phyloP scores from a whole-genome alignment of 53 echinoderm and acorn worm species.

The Stichopus horrens region DNA sequence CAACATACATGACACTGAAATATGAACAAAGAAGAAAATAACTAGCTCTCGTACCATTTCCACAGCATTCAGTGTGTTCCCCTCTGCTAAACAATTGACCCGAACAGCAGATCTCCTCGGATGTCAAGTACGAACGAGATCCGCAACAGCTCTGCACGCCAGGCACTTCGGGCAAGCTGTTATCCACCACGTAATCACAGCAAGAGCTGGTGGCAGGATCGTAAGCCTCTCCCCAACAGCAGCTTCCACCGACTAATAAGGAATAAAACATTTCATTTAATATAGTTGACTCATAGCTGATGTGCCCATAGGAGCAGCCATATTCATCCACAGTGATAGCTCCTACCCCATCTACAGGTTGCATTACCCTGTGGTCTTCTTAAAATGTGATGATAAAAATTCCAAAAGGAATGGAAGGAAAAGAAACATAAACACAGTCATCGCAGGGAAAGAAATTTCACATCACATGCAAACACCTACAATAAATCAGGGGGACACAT shows the following conservation, averaged over 20 bases:
- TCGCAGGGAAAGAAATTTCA: too few species aligned
- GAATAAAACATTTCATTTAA: too few species aligned
- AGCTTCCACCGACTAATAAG: constrained; percentile 55
- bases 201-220: constrained; percentile 60
- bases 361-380: too few species aligned
- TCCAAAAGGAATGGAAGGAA: too few species aligned
- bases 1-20: not conserved
- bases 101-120: constrained; percentile 76
- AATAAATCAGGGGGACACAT: too few species aligned
- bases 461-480: too few species aligned
- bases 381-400: not conserved
- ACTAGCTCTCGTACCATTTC: constrained; percentile 46
- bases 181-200: constrained; percentile 51
- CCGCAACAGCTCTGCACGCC: constrained; percentile 71
- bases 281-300: too few species aligned
- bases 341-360: not conserved
- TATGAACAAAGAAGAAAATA: not conserved
- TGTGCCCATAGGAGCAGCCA: not conserved
- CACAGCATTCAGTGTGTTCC: constrained; percentile 65
- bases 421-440: too few species aligned
- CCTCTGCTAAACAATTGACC: constrained; percentile 57
- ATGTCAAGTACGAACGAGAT: constrained; percentile 56
- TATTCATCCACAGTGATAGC: not conserved
- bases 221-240: constrained; percentile 55
- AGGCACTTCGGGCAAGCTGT: constrained; percentile 58